These are phyloP conservation scores for Pluvianellus socialis DNA, from an alignment of 2,113 vertebrate genomes.

Conservation along the genomic window DNA sequence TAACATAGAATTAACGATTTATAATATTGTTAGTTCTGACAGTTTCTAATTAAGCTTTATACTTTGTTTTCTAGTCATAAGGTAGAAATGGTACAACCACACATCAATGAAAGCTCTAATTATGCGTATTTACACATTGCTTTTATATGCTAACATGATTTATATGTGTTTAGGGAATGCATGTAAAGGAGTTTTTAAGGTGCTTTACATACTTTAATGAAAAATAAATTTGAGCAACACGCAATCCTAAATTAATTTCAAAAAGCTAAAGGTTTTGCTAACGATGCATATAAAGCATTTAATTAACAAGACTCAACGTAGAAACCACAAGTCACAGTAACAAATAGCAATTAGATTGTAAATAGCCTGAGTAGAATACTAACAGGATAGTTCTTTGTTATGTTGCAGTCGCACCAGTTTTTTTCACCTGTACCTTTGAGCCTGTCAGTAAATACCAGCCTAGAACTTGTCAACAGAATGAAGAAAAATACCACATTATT, in stretches of 20 bases:
- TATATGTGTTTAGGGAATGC: not conserved
- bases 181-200: not conserved
- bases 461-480: not conserved
- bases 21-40: not conserved
- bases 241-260: constrained; percentile 2
- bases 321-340: not conserved
- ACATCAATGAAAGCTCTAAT: not conserved
- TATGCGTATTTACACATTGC: not conserved
- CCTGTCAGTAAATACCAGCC: not conserved
- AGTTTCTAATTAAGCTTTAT: not conserved
- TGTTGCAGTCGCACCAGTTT: not conserved
- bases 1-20: not conserved
- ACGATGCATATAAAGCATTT: not conserved
- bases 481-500: not conserved
- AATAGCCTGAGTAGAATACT: not conserved
- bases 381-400: not conserved
- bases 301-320: not conserved
- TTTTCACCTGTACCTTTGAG: not conserved
- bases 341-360: not conserved
- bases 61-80: not conserved
- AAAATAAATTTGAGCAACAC: not conserved
- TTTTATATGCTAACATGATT: not conserved
- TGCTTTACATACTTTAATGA: not conserved
- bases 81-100: not conserved
- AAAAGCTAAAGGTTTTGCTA: constrained; percentile 8